Base-by-base conservation (phyloP, 2,113 vertebrate genomes). In the Miniopterus natalensis region DNA sequence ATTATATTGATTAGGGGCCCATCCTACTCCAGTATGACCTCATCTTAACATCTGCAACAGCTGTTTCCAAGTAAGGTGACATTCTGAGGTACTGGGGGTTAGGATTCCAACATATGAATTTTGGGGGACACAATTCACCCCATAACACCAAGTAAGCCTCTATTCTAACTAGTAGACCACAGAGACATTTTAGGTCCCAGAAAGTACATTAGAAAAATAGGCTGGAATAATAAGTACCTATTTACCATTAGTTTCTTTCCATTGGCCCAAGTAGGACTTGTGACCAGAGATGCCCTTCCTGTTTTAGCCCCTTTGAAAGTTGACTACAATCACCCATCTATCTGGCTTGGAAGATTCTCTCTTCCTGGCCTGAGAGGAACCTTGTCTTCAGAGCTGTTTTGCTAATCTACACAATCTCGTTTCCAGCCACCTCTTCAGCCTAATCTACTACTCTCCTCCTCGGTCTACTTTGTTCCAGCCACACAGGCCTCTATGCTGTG, bases 61-160 rank as follows among this genome's bases (percentile, higher is more conserved):
- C 47, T 88, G 27, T 66, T 95, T 95, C 74, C 79, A 93, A 94
- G 88, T 53, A 83, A 49, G 9, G 66, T 66, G 68, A 88, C 15
- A 31, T 93, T 93, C 75, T 90, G 75, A 92, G 85, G 31, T 40
- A 29, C 3, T 84, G 21, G 59, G 8, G 65, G 10, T 78, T 85
- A 78, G 57, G 70, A 61, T 27, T 88, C 73, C n/a, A 87, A 66
- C 27, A 36, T 36, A 49, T 25, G 36, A 53, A n/a, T 61, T 87
- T 74, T 21, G 47, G 53, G 49, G 68, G 20, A 79, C 29, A 74
- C 1, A 20, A 65, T 92, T 84, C 53, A 77, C 55, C 87, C 25
- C 17, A 0, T 74, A 57, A 65, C 5, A 83, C 4, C 13, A 25
- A 9, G 4, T 42, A 92, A 84, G 13, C 40, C 55, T 94, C 51